Evolutionary conservation across 2,113 vertebrate genomes (phyloP).

Genomic region (Asarcornis scutulata): DNA sequence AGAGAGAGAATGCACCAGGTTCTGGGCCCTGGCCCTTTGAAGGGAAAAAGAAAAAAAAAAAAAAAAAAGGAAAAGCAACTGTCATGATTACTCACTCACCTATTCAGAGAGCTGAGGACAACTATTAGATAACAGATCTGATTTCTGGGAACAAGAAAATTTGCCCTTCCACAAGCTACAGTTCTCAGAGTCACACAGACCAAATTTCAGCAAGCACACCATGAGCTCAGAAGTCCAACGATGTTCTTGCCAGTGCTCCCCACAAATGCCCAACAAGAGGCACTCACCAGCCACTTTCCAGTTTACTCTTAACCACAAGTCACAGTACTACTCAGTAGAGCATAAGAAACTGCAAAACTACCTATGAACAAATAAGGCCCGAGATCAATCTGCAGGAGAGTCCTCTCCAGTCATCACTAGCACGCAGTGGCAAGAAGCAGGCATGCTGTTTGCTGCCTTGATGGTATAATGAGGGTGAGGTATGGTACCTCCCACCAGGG

Average conservation of each 20-base stretch:
- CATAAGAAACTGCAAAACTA: neutral
- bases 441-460: no score
- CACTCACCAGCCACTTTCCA: neutral
- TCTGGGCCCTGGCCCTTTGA: slow-evolving; percentile 85
- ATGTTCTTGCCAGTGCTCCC: neutral
- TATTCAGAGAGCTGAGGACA: neutral
- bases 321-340: neutral
- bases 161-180: neutral
- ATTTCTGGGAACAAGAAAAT: neutral
- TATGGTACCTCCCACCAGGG: no score
- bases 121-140: neutral
- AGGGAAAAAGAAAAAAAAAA: neutral
- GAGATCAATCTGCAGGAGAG: no score
- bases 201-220: neutral
- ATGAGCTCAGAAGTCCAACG: neutral
- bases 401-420: no score
- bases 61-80: neutral
- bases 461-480: no score
- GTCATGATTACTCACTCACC: neutral
- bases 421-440: no score
- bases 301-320: neutral
- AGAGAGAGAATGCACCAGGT: slow-evolving; percentile 87
- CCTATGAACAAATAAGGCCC: neutral
- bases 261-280: neutral
- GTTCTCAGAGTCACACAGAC: neutral